Base-by-base conservation (phyloP, 2,113 vertebrate species). In the Narcine bancroftii region DNA sequence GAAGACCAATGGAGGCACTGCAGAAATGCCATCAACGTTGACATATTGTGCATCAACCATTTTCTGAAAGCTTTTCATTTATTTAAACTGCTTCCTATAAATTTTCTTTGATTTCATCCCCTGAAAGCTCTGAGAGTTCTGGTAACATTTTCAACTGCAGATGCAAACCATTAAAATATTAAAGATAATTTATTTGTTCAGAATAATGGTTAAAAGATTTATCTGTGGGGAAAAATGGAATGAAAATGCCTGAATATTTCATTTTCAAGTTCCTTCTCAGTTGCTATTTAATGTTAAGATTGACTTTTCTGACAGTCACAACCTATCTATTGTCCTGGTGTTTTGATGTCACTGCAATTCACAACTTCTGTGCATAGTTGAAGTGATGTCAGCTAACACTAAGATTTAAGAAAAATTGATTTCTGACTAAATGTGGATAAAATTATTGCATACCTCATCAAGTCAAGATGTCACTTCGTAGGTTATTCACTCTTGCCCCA, bases 141-240 rank as follows among this genome's bases (percentile, higher is more conserved):
- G 66, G 89, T 69, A 91, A 69, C 26, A 26, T 47, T 91, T 91
- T 47, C 63, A 91, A 91, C 89, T 21, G 47, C 89, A 91, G 63
- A 91, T 60, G 33, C 65, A 91, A 69, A 69, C 24, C 45, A 47
- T 91, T 91, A 42, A 91, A 91, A 69, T 91, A 91, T 69, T 91
- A 69, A 91, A 45, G 89, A 13, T 91, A 69, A 91, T 69, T 91
- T 66, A 66, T 87, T 87, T 87, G 53, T 87, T 87, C 36, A 60
- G 33, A 87, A 87, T 83, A 33, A 53, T 87, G 53, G 53, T 87
- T 87, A 87, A 87, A n/a, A 87, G 33, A 42, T 53, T 91, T 69
- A 45, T 91, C 47, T 91, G 89, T 91, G n/a, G 42, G 39, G n/a
- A 87, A 45, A 45, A 69, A 53, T 53, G 79, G 75, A 42, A 39